Conservation (phyloP, 2,113 vertebrate genomes). For the Bujurquina vittata region DNA sequence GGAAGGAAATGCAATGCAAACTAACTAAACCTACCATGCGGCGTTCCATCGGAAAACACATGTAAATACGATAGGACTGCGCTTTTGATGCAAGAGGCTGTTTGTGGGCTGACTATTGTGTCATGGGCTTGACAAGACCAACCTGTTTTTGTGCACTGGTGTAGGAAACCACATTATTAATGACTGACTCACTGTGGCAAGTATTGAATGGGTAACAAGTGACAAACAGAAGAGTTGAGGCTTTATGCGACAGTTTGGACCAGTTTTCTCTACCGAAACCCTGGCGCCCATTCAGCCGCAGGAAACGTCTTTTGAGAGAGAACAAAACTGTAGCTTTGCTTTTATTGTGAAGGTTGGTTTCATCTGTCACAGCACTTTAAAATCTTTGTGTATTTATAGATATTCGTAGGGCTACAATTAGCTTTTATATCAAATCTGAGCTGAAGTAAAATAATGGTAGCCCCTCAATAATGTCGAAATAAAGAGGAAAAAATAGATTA, state of each 20-base stretch:
- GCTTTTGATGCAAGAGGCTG: constrained; percentile 37
- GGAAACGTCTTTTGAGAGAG: neutral
- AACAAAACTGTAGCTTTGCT: constrained; percentile 20
- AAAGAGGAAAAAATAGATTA: neutral
- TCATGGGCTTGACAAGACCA: constrained; percentile 75
- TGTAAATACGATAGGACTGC: neutral
- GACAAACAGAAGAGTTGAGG: constrained; percentile 42
- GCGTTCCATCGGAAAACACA: neutral
- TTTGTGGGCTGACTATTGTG: constrained; percentile 25
- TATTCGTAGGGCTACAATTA: neutral
- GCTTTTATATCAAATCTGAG: neutral
- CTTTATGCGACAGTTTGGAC: constrained; percentile 42
- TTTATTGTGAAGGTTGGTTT: neutral
- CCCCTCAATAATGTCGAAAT: neutral
- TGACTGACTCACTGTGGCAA: constrained; percentile 74
- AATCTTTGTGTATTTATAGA: neutral
- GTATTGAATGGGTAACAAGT: constrained; percentile 62
- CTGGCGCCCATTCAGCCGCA: neutral
- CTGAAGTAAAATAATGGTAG: no score
- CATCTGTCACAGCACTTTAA: constrained; percentile 6
- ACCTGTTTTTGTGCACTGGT: constrained; percentile 81
- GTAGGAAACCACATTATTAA: constrained; percentile 71
- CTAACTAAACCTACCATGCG: neutral
- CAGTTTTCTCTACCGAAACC: constrained; percentile 35
- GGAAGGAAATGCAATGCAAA: neutral